Base-by-base conservation (phyloP, 2,888 invertebrate species). In the Eupithecia inturbata region DNA sequence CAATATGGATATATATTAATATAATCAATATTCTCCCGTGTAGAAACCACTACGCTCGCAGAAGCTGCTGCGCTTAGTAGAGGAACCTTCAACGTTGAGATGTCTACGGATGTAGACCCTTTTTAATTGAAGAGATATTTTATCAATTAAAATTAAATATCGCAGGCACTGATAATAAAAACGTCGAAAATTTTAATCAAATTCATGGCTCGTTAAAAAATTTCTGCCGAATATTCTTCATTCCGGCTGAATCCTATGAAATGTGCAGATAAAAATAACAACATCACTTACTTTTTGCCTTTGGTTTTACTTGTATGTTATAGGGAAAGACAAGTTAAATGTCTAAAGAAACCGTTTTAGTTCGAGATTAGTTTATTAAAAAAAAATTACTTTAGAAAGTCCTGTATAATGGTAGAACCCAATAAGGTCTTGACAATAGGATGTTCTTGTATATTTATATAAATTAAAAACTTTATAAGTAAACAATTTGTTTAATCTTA, bases 121-220 rank as follows among this genome's bases (percentile, higher is more conserved):
- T 49, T n/a, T n/a, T 49, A 6, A n/a, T 22, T 53, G 49, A 9
- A n/a, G 9, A n/a, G 12, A 53, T 22, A 53, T 53, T 12, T 10
- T 53, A 53, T 22, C n/a, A 9, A n/a, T 49, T n/a, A 5, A 53
- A 53, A 53, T n/a, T 26, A 26, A 57, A 57, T 14, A 57, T 12
- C 26, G 14, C 26, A 4, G 26, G 9, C 22, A 1, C 0, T 5
- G 10, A 12, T 53, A 53, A 22, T 53, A 53, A 57, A 57, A 57
- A 57, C 26, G 22, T 4, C 14, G 57, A 57, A 57, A 57, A 57
- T 26, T 57, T 26, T 53, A 22, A 53, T 57, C 12, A 57, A n/a
- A 57, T 57, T 57, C 26, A 57, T 57, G 57, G 12, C 57, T 57
- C 57, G 57, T 57, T 57, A 57, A 14, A 57, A 57, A 53, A 14